A percentile compares a stretch with the other conserved stretches of the same genome.
Conservation (phyloP, 1,140 invertebrate species). For the Linepithema humile region DNA sequence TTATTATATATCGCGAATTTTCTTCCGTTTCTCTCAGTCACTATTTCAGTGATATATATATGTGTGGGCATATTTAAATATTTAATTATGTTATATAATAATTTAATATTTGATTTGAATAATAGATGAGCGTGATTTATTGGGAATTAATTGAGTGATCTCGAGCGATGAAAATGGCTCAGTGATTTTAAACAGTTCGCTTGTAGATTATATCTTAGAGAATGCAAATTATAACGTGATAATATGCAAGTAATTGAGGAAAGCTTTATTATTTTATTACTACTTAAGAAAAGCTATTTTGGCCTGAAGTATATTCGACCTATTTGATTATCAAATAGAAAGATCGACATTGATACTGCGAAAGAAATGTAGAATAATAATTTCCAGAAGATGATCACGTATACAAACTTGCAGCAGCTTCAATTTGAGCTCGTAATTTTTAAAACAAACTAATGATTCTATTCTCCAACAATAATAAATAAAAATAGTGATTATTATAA, state of each 20-base stretch:
- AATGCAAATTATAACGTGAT: not conserved
- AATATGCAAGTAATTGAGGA: not conserved
- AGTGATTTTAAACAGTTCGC: not conserved
- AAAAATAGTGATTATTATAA: too few relatives aligned
- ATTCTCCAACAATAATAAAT: too few relatives aligned
- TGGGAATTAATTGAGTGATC: not conserved
- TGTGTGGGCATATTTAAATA: too few relatives aligned
- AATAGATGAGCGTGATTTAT: not conserved
- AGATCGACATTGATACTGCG: not conserved
- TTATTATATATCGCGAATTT: not conserved
- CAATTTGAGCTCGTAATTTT: not conserved
- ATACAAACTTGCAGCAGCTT: not conserved
- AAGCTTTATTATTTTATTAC: not conserved
- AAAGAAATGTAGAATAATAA: not conserved
- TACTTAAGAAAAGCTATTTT: not conserved
- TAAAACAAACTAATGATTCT: too few relatives aligned
- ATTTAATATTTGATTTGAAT: constrained; percentile 9
- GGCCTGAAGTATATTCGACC: not conserved
- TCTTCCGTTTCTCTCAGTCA: too few relatives aligned
- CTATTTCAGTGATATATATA: too few relatives aligned
- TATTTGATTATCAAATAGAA: not conserved
- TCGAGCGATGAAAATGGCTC: not conserved
- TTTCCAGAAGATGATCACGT: not conserved
- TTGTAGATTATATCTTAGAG: not conserved
- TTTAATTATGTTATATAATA: too few relatives aligned